Conservation (phyloP, 2,113 vertebrate genomes). For the Halichoerus grypus region DNA sequence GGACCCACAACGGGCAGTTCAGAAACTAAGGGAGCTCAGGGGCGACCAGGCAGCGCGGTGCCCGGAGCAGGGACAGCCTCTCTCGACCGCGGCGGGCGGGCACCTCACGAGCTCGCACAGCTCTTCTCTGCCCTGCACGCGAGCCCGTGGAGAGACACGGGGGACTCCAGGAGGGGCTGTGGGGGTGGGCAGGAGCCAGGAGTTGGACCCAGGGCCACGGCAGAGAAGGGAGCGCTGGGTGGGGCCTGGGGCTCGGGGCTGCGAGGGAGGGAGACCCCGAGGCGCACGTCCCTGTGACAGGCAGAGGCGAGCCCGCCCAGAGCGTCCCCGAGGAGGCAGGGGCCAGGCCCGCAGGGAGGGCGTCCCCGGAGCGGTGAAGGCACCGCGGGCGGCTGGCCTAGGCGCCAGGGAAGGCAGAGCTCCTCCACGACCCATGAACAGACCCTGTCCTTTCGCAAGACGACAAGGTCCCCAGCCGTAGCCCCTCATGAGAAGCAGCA, state of each 20-base stretch:
- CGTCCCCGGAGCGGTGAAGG: neutral
- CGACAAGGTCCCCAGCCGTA: accelerated
- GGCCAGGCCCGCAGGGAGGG: neutral
- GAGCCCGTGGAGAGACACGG: too few relatives aligned
- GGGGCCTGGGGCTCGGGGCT: neutral
- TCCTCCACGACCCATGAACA: neutral
- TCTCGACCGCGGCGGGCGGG: accelerated
- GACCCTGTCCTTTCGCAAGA: neutral
- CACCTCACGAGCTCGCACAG: neutral
- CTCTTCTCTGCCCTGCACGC: neutral
- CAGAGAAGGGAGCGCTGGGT: neutral
- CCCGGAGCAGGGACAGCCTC: neutral
- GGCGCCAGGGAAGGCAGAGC: neutral
- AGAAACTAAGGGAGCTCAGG: neutral
- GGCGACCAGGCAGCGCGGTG: neutral
- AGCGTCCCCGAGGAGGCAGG: neutral
- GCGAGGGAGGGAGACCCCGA: neutral
- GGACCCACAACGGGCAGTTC: neutral
- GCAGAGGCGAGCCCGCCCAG: neutral
- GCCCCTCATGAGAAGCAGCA: neutral
- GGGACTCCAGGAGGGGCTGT: neutral
- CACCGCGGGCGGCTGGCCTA: too few relatives aligned
- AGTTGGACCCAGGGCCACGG: too few relatives aligned
- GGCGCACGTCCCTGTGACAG: accelerated
- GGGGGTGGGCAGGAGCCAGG: too few relatives aligned